phyloP scores from a whole-genome alignment of 2,888 invertebrate species.

The Microchrysa polita region DNA sequence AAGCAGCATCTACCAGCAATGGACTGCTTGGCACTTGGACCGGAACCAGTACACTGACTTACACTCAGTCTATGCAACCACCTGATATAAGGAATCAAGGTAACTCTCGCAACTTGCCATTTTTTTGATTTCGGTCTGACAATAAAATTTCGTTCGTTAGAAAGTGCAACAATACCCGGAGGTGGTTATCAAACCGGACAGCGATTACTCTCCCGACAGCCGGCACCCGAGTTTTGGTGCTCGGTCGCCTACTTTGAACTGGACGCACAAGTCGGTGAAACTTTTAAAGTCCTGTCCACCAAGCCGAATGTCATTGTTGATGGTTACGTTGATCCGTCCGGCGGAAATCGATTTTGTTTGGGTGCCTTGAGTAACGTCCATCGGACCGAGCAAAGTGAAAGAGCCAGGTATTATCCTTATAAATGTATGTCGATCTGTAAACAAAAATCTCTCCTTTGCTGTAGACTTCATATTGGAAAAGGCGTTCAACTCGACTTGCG shows the following conservation, averaged over 20 bases:
- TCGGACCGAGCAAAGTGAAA: slow-evolving; percentile 93
- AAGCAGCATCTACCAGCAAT: slow-evolving; percentile 59
- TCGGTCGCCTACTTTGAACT: slow-evolving; percentile 98
- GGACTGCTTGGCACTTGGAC: slow-evolving; percentile 79
- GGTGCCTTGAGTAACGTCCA: slow-evolving; percentile 99
- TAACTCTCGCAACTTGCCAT: slow-evolving; percentile 70
- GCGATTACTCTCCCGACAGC: slow-evolving; percentile 81
- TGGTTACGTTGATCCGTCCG: slow-evolving; percentile 98
- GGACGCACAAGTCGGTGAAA: slow-evolving; percentile 95
- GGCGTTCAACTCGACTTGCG: slow-evolving; percentile 95
- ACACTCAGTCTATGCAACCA: slow-evolving; percentile 89
- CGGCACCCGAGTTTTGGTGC: slow-evolving; percentile 98
- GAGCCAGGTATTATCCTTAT: slow-evolving; percentile 86
- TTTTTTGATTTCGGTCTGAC: background rate
- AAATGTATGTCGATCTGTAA: too few species aligned
- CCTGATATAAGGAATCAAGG: slow-evolving; percentile 74
- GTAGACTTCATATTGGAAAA: slow-evolving; percentile 91
- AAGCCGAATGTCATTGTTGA: slow-evolving; percentile 94
- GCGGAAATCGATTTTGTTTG: slow-evolving; percentile 95
- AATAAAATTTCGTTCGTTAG: slow-evolving; percentile 51
- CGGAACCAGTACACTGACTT: slow-evolving; percentile 89
- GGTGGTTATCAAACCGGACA: slow-evolving; percentile 60
- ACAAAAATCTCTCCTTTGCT: background rate
- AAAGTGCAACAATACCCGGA: slow-evolving; percentile 58
- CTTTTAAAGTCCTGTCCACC: slow-evolving; percentile 88